Conservation (phyloP, 2,888 invertebrate genomes). For the Trachelus stipa region DNA sequence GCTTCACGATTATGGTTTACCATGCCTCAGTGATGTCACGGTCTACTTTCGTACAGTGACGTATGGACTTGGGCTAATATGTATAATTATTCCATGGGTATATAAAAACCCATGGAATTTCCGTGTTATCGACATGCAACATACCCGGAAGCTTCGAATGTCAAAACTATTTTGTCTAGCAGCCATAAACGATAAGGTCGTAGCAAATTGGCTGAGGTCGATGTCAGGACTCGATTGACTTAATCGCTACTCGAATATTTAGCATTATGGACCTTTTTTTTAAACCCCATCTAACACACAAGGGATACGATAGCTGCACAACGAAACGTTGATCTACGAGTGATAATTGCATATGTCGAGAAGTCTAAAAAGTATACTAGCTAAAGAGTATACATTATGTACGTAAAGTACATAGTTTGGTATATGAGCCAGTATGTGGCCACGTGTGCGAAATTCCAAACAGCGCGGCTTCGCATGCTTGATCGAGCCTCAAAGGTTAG, state of each 20-base stretch:
- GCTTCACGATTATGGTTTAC: conserved; percentile 31
- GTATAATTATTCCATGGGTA: neutral
- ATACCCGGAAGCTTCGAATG: neutral
- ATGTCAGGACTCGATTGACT: neutral
- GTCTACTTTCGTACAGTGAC: conserved; percentile 38
- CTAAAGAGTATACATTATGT: neutral
- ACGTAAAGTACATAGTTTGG: neutral
- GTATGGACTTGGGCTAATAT: conserved; percentile 11
- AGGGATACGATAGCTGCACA: neutral
- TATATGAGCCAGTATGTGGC: neutral
- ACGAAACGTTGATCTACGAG: neutral
- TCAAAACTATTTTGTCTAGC: neutral
- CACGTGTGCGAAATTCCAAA: conserved; percentile 16
- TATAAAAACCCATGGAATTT: neutral
- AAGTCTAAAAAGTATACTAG: neutral
- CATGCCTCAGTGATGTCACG: conserved; percentile 47
- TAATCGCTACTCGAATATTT: neutral
- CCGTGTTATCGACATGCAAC: neutral
- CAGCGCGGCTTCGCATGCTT: conserved; percentile 39
- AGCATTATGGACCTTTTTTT: neutral
- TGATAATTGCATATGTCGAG: neutral
- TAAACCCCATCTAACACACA: neutral
- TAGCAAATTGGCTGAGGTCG: neutral
- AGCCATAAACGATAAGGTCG: neutral
- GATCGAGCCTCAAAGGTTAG: conserved; percentile 45